Conservation (phyloP, 2,888 invertebrate genomes). For the Macrosiphum euphorbiae region DNA sequence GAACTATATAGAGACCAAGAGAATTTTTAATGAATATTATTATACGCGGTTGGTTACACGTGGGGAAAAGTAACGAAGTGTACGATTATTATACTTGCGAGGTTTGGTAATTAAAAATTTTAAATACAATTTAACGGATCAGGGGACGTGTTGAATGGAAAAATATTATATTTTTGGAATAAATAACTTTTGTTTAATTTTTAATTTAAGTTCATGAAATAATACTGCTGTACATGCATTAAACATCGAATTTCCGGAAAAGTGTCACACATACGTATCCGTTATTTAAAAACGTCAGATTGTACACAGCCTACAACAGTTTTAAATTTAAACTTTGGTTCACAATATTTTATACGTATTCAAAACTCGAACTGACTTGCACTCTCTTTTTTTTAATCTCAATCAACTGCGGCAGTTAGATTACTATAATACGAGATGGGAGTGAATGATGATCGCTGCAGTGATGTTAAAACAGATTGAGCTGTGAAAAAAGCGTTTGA, state of each 20-base stretch:
- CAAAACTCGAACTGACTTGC: not conserved
- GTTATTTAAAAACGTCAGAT: not conserved
- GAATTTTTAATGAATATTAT: conserved; percentile 46
- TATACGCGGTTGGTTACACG: conserved; percentile 34
- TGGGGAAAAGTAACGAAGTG: conserved; percentile 18
- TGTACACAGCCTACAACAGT: not conserved
- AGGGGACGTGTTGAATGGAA: not conserved
- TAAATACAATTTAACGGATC: conserved; percentile 42
- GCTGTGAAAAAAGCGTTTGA: not conserved
- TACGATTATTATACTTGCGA: not conserved
- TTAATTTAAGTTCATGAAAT: not conserved
- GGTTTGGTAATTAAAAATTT: not conserved
- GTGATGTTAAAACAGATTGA: not conserved
- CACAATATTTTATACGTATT: not conserved
- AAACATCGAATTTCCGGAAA: not conserved
- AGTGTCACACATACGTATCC: not conserved
- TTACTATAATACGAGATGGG: not conserved
- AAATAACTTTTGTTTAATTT: not conserved
- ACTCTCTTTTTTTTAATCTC: not conserved
- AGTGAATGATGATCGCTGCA: not conserved
- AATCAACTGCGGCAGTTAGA: not conserved
- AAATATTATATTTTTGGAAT: not conserved
- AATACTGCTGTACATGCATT: not conserved
- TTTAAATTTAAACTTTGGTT: not conserved
- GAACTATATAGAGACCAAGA: not conserved